Evolutionary conservation across 2,113 vertebrate species (phyloP).

Genomic region (Argyrosomus japonicus): DNA sequence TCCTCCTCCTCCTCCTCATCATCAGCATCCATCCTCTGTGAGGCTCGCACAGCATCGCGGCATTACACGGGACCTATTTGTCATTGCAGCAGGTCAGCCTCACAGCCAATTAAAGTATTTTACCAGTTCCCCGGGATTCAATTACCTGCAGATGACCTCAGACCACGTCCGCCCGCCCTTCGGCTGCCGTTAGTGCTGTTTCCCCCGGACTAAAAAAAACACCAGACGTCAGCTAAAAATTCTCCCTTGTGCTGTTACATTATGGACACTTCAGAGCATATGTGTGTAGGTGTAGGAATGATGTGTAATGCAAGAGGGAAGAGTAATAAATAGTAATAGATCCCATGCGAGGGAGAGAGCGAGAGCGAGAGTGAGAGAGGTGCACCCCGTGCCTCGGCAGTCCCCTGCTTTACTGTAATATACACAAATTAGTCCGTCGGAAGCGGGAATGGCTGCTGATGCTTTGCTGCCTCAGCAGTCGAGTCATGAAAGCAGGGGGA

Average conservation of each 20-base stretch:
- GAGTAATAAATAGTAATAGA: no score
- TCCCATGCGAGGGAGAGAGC: no score
- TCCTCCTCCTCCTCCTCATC: constrained; percentile 5
- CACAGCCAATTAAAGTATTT: constrained; percentile 53
- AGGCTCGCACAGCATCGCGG: constrained; percentile 11
- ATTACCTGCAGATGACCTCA: constrained; percentile 70
- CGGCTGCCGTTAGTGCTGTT: constrained; percentile 27
- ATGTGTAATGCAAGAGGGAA: background rate
- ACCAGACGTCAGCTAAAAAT: constrained; percentile 48
- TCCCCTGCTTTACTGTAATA: constrained; percentile 49
- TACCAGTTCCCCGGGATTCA: constrained; percentile 56
- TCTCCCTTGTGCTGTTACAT: constrained; percentile 18
- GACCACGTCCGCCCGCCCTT: constrained; percentile 43
- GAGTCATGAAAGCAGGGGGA: constrained; percentile 63
- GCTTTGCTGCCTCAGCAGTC: constrained; percentile 71
- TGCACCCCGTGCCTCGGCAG: background rate
- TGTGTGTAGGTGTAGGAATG: constrained; percentile 38
- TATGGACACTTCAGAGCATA: constrained; percentile 25
- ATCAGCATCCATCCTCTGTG: constrained; percentile 44
- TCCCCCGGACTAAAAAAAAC: constrained; percentile 19
- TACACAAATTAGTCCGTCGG: constrained; percentile 24
- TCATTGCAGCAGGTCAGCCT: constrained; percentile 55
- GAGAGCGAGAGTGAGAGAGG: background rate
- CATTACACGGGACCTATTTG: constrained; percentile 30
- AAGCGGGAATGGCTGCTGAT: constrained; percentile 22